These are phyloP conservation scores for Brenthis hecate DNA, from an alignment of 2,888 invertebrate genomes.

Conservation along the genomic window DNA sequence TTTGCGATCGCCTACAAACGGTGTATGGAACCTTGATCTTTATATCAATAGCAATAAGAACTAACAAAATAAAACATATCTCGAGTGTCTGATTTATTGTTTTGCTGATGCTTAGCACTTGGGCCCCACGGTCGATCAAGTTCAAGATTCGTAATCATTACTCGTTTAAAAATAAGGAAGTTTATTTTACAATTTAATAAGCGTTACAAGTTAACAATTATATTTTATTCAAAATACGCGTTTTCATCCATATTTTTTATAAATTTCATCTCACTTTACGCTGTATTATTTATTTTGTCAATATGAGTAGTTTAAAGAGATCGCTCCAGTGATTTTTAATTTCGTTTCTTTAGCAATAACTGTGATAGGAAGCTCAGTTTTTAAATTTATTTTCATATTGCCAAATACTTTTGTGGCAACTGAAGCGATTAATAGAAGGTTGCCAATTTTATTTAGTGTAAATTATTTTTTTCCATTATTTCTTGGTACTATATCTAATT, in stretches of 20 bases:
- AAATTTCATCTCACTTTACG: background rate
- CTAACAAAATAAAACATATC: slow-evolving; percentile 32
- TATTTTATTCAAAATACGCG: too few relatives aligned
- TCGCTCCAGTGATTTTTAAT: slow-evolving; percentile 27
- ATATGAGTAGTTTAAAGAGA: slow-evolving; percentile 15
- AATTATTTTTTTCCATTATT: slow-evolving; percentile 33
- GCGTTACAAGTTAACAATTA: slow-evolving; percentile 43
- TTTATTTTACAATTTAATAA: slow-evolving; percentile 61
- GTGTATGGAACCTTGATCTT: slow-evolving; percentile 41
- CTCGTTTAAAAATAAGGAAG: slow-evolving; percentile 66
- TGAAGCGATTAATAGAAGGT: slow-evolving; percentile 35
- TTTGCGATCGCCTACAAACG: slow-evolving; percentile 48
- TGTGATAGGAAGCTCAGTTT: slow-evolving; percentile 21
- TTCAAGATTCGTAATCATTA: slow-evolving; percentile 70
- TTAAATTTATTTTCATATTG: slow-evolving; percentile 31
- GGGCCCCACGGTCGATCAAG: slow-evolving; percentile 72
- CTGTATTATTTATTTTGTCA: slow-evolving; percentile 13
- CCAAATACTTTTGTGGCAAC: slow-evolving; percentile 31
- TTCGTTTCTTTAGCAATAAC: slow-evolving; percentile 32
- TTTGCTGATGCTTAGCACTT: slow-evolving; percentile 46
- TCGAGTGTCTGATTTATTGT: slow-evolving; percentile 31
- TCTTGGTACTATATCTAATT: background rate
- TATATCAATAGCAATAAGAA: slow-evolving; percentile 43
- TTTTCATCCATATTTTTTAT: slow-evolving; percentile 41
- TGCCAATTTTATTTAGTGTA: slow-evolving; percentile 25